These are phyloP conservation scores for Dreissena rostriformis DNA, from an alignment of 1,140 invertebrate genomes.

Conservation along the genomic window DNA sequence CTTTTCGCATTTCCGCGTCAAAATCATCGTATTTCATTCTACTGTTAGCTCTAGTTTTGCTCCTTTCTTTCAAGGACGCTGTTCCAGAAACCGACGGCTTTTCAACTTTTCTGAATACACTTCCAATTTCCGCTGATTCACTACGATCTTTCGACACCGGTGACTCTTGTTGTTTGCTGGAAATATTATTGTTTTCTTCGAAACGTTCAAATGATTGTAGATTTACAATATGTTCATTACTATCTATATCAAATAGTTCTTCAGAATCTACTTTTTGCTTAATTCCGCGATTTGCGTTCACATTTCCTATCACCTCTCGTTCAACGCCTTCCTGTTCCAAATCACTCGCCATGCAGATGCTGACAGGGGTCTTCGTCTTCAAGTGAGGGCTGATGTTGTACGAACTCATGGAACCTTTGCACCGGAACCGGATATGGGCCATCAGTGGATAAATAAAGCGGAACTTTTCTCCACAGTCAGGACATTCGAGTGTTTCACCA, in stretches of 20 bases:
- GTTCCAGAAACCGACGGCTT: conserved; percentile 39
- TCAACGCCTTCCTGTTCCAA: neutral
- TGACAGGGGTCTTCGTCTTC: neutral
- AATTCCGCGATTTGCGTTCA: neutral
- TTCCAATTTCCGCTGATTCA: conserved; percentile 49
- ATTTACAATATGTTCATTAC: neutral
- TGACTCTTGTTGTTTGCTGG: neutral
- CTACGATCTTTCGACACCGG: neutral
- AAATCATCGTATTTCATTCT: neutral
- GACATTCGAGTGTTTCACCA: conserved; percentile 63
- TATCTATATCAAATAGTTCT: neutral
- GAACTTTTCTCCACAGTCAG: conserved; percentile 74
- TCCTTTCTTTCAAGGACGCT: neutral
- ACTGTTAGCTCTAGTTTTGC: neutral
- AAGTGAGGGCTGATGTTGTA: neutral
- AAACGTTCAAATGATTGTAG: neutral
- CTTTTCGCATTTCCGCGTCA: conserved; percentile 12
- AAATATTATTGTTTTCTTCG: neutral
- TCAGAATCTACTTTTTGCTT: neutral
- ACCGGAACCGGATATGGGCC: conserved; percentile 78
- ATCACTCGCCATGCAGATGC: neutral
- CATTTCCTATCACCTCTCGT: neutral
- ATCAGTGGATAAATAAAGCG: conserved; percentile 73
- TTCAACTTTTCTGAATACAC: conserved; percentile 78
- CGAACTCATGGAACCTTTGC: conserved; percentile 30